These are phyloP conservation scores for Malacosoma neustria DNA, from an alignment of 2,888 invertebrate species.

Conservation along the genomic window DNA sequence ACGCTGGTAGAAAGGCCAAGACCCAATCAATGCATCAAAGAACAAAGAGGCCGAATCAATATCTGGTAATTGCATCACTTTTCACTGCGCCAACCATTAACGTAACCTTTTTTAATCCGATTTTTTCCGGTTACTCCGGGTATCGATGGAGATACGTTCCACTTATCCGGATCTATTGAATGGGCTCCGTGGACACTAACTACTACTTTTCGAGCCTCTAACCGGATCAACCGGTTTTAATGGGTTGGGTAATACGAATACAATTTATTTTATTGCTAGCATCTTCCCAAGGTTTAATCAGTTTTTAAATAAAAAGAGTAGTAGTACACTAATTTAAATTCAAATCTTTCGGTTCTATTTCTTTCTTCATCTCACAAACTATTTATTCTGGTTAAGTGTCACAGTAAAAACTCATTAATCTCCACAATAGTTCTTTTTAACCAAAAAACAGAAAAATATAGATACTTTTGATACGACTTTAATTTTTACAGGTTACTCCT, in stretches of 20 bases:
- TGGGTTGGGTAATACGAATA: conserved; percentile 45
- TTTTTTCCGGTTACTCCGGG: conserved; percentile 55
- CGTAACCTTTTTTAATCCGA: conserved; percentile 58
- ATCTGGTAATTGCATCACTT: conserved; percentile 61
- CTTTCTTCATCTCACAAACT: too few relatives aligned
- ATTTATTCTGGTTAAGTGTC: too few relatives aligned
- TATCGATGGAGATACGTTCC: conserved; percentile 57
- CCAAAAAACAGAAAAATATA: too few relatives aligned
- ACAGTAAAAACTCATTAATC: too few relatives aligned
- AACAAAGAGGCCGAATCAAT: conserved; percentile 50
- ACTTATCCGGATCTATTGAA: conserved; percentile 60
- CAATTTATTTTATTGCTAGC: conserved; percentile 27
- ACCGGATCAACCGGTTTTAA: conserved; percentile 54
- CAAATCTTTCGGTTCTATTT: too few relatives aligned
- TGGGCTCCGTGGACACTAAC: conserved; percentile 47
- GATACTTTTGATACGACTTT: too few relatives aligned
- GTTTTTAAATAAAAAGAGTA: too few relatives aligned
- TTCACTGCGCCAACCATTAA: conserved; percentile 53
- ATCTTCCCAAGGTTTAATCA: conserved; percentile 10
- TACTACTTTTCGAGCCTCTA: conserved; percentile 51
- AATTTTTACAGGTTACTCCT: too few relatives aligned
- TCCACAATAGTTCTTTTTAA: too few relatives aligned
- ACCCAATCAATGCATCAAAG: conserved; percentile 32
- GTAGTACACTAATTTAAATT: too few relatives aligned
- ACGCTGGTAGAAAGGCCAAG: conserved; percentile 9